Evolutionary conservation across 1,140 invertebrate genomes (phyloP).

Genomic region (Panagrolaimus sp.): DNA sequence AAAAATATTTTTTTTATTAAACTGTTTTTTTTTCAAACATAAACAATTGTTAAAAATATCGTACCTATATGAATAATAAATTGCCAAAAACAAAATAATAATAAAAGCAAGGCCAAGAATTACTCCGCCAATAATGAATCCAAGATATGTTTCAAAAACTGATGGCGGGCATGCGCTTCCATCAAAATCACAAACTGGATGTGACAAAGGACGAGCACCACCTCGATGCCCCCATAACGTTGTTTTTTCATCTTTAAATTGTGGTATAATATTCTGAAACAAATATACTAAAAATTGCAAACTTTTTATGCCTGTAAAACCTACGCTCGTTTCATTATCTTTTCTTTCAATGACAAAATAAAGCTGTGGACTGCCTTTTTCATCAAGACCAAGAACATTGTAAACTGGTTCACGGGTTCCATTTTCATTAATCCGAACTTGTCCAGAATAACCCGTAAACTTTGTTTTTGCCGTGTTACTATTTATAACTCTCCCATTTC

Average conservation of each 20-base stretch:
- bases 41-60: too few relatives aligned
- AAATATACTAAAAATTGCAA: constrained; percentile 14
- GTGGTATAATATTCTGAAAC: constrained; percentile 20
- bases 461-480: neutral
- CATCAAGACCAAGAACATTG: constrained; percentile 20
- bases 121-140: too few relatives aligned
- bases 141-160: too few relatives aligned
- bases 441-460: constrained; percentile 22
- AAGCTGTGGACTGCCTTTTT: constrained; percentile 12
- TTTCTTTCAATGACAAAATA: neutral
- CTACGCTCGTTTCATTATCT: neutral
- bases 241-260: constrained; percentile 22
- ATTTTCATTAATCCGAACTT: constrained; percentile 24
- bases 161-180: too few relatives aligned
- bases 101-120: too few relatives aligned
- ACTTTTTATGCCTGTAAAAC: too few relatives aligned
- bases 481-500: neutral
- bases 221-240: constrained; percentile 27
- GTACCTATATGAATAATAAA: neutral
- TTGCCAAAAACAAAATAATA: too few relatives aligned
- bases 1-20: neutral
- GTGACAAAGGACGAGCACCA: constrained; percentile 25
- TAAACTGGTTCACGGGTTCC: constrained; percentile 34
- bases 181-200: constrained; percentile 11
- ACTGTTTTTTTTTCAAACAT: too few relatives aligned